Evolutionary conservation across 2,797 vertebrate genomes (phyloP), one percentile per base, ranked within the genome.

Genomic region (Apodemus agrarius): DNA sequence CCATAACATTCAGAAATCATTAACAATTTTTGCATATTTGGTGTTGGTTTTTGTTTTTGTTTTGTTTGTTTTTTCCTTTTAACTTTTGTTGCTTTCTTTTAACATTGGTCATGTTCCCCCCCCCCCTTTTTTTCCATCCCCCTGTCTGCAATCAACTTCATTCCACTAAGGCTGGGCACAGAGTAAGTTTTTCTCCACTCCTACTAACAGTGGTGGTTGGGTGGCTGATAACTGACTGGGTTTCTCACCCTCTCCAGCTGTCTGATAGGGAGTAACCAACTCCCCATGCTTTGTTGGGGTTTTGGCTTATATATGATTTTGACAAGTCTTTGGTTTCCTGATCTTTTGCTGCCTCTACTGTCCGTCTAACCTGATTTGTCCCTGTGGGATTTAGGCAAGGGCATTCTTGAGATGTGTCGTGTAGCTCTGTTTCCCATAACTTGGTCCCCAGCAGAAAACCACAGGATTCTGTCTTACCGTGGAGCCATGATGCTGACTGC

Each of bases 121-220:
- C 98, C 34, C 98, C 94, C 98, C 96, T 98, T 99, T 99, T 98
- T 75, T 57, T 43, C 19, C 98, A 98, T 97, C 96, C 98, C 98
- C 98, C 97, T 98, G 98, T 99, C 99, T 99, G 98, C 99, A 99
- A 99, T 99, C 99, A 99, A 99, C 99, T 98, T 96, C 99, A 98
- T 98, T 98, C 98, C 98, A 96, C 97, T 99, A 99, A 99, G 99
- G 99, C 99, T 98, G 99, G 99, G 99, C 99, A 99, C 99, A 99
- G 99, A 99, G 99, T 99, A 99, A 99, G 99, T 99, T 98, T 98
- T 97, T 97, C 98, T 99, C 95, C 98, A 98, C 98, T 98, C 97
- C 98, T 98, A 98, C 98, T 98, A 98, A 98, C 98, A 78, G 59
- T 96, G 97, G 98, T 97, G 97, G 95, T 93, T 67, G 97, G 98